Evolutionary conservation across 2,888 invertebrate species (phyloP).

Genomic region (Phania funesta): DNA sequence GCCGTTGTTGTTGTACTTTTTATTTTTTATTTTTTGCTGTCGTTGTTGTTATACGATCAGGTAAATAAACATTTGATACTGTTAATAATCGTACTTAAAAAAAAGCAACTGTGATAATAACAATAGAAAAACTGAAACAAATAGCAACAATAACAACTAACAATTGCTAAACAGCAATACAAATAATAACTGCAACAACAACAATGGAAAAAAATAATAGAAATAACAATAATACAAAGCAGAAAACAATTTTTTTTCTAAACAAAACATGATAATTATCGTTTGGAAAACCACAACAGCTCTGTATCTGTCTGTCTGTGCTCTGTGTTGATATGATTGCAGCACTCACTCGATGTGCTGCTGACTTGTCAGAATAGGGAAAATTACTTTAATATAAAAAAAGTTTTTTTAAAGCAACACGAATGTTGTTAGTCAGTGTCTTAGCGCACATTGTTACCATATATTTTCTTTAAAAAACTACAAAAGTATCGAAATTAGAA

Average conservation of each 20-base stretch:
- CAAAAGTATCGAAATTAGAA: no score
- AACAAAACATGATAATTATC: neutral
- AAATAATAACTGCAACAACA: slow-evolving; percentile 40
- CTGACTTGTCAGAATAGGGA: no score
- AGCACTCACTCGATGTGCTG: neutral
- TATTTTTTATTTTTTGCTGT: neutral
- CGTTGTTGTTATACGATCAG: slow-evolving; percentile 37
- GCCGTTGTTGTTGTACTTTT: neutral
- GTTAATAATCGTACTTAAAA: slow-evolving; percentile 66
- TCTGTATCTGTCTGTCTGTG: neutral
- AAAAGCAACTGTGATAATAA: slow-evolving; percentile 71
- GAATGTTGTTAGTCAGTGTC: no score
- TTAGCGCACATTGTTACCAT: no score
- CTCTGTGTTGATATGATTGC: neutral
- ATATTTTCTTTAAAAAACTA: no score
- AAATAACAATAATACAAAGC: neutral
- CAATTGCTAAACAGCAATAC: slow-evolving; percentile 22
- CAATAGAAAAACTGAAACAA: slow-evolving; percentile 37
- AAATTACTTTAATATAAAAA: no score
- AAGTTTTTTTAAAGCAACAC: no score
- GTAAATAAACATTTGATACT: slow-evolving; percentile 63
- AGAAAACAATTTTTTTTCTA: neutral
- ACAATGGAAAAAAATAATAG: slow-evolving; percentile 14
- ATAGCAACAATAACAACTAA: slow-evolving; percentile 30
- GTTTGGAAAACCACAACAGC: slow-evolving; percentile 39